phyloP scores from a whole-genome alignment of 2,888 invertebrate species.

The Lutraria lutraria region DNA sequence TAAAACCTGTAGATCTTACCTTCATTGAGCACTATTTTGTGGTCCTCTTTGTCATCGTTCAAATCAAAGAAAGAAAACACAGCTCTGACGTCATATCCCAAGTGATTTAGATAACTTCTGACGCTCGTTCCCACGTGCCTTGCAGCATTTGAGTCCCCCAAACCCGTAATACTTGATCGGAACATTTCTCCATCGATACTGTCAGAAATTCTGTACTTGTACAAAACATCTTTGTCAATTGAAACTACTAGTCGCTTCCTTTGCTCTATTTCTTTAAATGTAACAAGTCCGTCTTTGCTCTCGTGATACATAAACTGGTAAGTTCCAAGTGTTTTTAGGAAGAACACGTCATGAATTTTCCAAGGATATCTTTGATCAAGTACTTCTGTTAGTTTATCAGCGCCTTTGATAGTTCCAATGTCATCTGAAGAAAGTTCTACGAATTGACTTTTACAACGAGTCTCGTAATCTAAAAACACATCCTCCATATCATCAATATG shows the following conservation, averaged over 20 bases:
- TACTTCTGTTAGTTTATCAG: neutral
- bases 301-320: slow-evolving; percentile 1
- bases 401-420: neutral
- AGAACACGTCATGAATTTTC: neutral
- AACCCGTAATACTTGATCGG: neutral
- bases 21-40: neutral
- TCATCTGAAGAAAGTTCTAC: slow-evolving; percentile 18
- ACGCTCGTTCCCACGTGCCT: neutral
- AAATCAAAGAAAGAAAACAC: neutral
- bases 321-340: neutral
- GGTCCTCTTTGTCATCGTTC: neutral
- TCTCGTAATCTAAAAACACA: neutral
- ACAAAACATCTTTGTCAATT: neutral
- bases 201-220: neutral
- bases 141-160: neutral
- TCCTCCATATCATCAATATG: neutral
- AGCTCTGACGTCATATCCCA: neutral
- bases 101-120: neutral
- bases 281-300: neutral
- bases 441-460: neutral
- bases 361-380: slow-evolving; percentile 22
- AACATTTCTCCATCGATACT: neutral
- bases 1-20: neutral
- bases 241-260: neutral
- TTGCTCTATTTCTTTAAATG: neutral